Base-by-base conservation (phyloP, 2,888 invertebrate genomes). In the Cylloceria caligata region DNA sequence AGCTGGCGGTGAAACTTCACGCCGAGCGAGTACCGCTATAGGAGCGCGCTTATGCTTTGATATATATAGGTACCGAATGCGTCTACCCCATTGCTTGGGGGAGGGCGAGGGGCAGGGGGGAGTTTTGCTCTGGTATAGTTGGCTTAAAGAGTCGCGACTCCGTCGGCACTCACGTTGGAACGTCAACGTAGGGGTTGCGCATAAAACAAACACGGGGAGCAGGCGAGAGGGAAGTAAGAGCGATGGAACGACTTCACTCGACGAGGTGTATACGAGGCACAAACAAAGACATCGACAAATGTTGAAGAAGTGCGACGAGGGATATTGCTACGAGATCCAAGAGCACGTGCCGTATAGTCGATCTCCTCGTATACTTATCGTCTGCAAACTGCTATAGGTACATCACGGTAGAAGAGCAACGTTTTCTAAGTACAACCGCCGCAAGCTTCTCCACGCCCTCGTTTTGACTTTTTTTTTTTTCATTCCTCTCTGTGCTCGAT, bases 181-280 rank as follows among this genome's bases (percentile, higher is more conserved):
- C 72, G 68, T 77, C 67, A 67, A 77, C n/a, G 3, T 6, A 3
- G 24, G 52, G 52, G 52, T 52, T 84, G 85, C 83, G 84, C 80
- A 81, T 84, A 87, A 88, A 89, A 88, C 88, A 90, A 91, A 90
- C 87, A 89, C 74, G 84, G 76, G 79, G 34, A 49, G 39, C 39
- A 47, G 55, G 19, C 16, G 34, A 13, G 34, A 65, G 67, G 13
- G 67, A 55, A 39, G 47, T 13, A 55, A 69, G 67, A 64, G 65
- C 49, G 78, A 78, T 47, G 49, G 64, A 77, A 69, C 57, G 52
- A 34, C 27, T 19, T 39, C 74, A 82, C 82, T 82, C 65, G 67
- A 78, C 49, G 78, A 65, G 67, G 55, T 78, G 36, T 68, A 72
- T 68, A 27, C 60, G 60, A 16, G 62, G 57, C 24, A 68, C 45